phyloP scores from a whole-genome alignment of 92 coral and sea anemone species.

The Phenganax stokvisi region DNA sequence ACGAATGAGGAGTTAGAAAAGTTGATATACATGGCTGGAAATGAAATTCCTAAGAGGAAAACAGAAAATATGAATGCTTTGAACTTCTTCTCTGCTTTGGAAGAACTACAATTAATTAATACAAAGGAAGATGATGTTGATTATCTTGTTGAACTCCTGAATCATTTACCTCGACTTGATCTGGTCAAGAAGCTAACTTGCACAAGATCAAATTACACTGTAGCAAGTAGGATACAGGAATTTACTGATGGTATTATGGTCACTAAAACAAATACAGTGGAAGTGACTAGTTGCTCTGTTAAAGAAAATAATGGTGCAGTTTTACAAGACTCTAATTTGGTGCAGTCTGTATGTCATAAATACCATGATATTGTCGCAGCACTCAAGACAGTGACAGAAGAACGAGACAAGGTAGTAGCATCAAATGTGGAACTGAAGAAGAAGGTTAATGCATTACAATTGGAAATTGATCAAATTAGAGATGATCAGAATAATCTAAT shows the following conservation, averaged over 20 bases:
- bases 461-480: slow-evolving; percentile 1
- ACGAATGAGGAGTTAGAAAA: slow-evolving; percentile 24
- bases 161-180: slow-evolving; percentile 14
- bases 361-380: background rate
- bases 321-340: slow-evolving; percentile 16
- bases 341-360: slow-evolving; percentile 6
- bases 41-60: slow-evolving; percentile 22
- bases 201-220: background rate
- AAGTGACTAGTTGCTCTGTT: background rate
- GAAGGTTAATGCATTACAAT: background rate
- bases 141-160: slow-evolving; percentile 15
- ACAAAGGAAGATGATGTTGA: slow-evolving; percentile 9
- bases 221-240: background rate
- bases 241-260: background rate
- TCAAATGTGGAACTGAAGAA: background rate
- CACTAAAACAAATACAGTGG: background rate
- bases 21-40: slow-evolving; percentile 19
- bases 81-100: slow-evolving; percentile 15
- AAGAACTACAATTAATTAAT: slow-evolving; percentile 31
- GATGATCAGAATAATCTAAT: slow-evolving; percentile 30
- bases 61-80: background rate
- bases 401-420: background rate
- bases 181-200: background rate
- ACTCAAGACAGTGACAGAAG: background rate
- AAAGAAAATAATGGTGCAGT: slow-evolving; percentile 4